Percentiles rank a stretch among this genome's conserved stretches.
Conservation (phyloP, 2,888 invertebrate species). For the Noctua fimbriata region DNA sequence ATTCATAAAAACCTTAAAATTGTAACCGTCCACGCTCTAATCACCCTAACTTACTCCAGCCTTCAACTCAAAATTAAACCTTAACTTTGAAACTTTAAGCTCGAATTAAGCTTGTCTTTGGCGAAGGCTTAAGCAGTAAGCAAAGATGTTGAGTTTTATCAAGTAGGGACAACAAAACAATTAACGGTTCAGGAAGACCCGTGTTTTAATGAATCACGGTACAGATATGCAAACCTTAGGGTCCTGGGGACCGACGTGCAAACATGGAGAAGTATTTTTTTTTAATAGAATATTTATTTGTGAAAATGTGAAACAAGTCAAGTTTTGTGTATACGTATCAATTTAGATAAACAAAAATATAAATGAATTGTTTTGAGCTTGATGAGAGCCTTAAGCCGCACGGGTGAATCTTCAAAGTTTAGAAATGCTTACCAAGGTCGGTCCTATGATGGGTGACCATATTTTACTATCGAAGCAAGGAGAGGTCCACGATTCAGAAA, state of each 20-base stretch:
- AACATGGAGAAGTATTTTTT: neutral
- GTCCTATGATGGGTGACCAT: no score
- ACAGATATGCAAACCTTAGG: conserved; percentile 12
- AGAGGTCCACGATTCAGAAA: no score
- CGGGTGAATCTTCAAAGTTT: no score
- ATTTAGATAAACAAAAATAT: neutral
- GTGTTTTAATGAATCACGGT: conserved; percentile 29
- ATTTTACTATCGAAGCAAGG: no score
- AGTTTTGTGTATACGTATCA: neutral
- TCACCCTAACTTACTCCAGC: neutral
- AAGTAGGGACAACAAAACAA: conserved; percentile 42
- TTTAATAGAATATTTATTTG: neutral
- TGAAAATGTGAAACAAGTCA: neutral
- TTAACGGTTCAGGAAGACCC: conserved; percentile 30
- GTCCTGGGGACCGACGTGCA: neutral
- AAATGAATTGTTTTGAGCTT: neutral
- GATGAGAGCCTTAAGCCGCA: neutral
- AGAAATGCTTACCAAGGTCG: neutral
- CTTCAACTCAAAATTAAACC: conserved; percentile 5
- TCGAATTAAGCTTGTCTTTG: neutral
- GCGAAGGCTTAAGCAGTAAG: neutral
- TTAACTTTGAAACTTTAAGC: accelerated
- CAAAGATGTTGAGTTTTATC: neutral
- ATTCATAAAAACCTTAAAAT: conserved; percentile 29
- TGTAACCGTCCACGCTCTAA: neutral